Evolutionary conservation across 2,888 invertebrate genomes (phyloP), one percentile per base, ranked within the genome.

Genomic region (Drosophila pegasa): DNA sequence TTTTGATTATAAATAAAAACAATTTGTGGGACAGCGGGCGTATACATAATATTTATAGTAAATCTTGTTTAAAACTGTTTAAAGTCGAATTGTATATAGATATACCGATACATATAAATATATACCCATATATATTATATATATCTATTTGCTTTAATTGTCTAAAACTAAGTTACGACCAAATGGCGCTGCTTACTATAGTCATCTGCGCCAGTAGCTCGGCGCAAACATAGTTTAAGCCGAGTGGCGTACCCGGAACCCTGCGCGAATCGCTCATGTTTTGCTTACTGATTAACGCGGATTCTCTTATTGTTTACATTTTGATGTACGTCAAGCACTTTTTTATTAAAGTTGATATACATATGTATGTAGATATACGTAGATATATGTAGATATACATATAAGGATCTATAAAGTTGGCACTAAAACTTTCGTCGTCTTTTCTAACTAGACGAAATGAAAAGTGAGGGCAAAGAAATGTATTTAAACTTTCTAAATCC

Each of bases 241-340:
- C 18, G 37, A 27, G 37, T 38, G 10, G n/a, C n/a, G 40, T 29
- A 54, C 29, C 40, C 52, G 52, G 38, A 54, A 40, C 40, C 29
- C 20, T 20, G 20, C 27, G 10, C 16, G 9, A 25, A 10, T 22
- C n/a, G 40, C 27, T 20, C 52, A 29, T 54, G 40, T 20, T 40
- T 54, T 54, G 52, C 29, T 10, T 54, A 54, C 52, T 40, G 29
- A 54, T 54, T 40, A 54, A 20, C 40, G 29, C 29, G 29, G 9
- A 14, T 52, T 52, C 16, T 6, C 8, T 52, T 52, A 16, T 12
- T 37, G 25, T 9, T 37, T 27, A 5, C 25, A 27, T 27, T 27
- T 9, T 29, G 10, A 4, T 27, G 2, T n/a, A 8, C 20, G 14
- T 48, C 14, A 29, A 27, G 27, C 5, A 18, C 3, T 37, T 25